Conservation (phyloP, 2,888 invertebrate genomes). For the Thymelicus sylvestris region DNA sequence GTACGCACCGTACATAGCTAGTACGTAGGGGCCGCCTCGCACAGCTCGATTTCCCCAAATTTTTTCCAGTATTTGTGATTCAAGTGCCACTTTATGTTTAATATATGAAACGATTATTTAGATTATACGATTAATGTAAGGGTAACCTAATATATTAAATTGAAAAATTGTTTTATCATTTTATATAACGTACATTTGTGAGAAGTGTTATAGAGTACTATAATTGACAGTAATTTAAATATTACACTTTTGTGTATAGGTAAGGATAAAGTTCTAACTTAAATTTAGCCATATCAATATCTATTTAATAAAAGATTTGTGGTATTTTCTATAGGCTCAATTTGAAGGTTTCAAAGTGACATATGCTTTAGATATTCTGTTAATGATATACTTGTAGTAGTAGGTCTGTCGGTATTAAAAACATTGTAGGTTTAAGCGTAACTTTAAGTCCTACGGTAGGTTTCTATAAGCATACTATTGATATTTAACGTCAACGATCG, state of each 20-base stretch:
- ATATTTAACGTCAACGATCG: constrained; percentile 82
- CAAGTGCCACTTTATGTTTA: constrained; percentile 92
- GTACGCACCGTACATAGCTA: constrained; percentile 49
- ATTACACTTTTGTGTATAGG: constrained; percentile 85
- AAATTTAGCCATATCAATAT: constrained; percentile 86
- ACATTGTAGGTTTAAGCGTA: constrained; percentile 72
- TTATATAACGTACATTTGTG: constrained; percentile 85
- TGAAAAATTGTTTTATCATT: constrained; percentile 86
- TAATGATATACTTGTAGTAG: constrained; percentile 83
- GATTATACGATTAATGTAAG: constrained; percentile 85
- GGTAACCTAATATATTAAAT: constrained; percentile 85
- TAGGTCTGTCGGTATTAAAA: constrained; percentile 83
- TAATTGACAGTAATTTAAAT: constrained; percentile 83
- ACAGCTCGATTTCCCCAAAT: constrained; percentile 86
- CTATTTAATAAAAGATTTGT: constrained; percentile 85
- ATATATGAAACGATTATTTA: constrained; percentile 86
- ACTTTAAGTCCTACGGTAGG: constrained; percentile 74
- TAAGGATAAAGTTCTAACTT: constrained; percentile 84
- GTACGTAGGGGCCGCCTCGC: constrained; percentile 60
- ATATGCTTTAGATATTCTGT: constrained; percentile 85
- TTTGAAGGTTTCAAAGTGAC: constrained; percentile 85
- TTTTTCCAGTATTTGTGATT: constrained; percentile 91
- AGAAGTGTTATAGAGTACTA: constrained; percentile 83
- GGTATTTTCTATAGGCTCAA: constrained; percentile 85
- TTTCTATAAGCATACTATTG: constrained; percentile 77